Conservation (phyloP, 2,888 invertebrate genomes). For the Eilema depressum region DNA sequence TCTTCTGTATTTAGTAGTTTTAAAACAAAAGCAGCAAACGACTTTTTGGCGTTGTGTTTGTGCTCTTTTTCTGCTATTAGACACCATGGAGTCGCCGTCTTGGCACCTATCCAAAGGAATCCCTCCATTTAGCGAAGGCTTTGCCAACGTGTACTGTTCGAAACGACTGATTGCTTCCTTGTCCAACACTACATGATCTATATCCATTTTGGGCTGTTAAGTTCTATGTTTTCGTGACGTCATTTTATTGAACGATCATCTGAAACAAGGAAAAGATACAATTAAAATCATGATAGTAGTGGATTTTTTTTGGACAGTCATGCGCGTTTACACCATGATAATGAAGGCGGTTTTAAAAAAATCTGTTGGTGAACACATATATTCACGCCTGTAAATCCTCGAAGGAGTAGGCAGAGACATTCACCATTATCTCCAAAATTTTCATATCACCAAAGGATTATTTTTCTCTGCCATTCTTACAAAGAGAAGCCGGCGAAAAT, state of each 20-base stretch:
- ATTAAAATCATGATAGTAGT: conserved; percentile 26
- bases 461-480: no score
- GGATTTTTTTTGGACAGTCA: background rate
- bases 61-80: conserved; percentile 82
- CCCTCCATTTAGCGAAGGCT: conserved; percentile 82
- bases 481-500: no score
- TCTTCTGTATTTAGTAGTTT: conserved; percentile 84
- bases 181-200: conserved; percentile 83
- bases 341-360: no score
- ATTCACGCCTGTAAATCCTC: no score
- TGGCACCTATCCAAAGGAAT: conserved; percentile 86
- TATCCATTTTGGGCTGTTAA: conserved; percentile 78
- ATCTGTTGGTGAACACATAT: no score
- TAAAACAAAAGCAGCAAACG: conserved; percentile 86
- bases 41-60: conserved; percentile 84
- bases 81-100: conserved; percentile 83
- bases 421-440: no score
- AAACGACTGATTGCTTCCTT: conserved; percentile 84
- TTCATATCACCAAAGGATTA: no score
- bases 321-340: no score
- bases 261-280: conserved; percentile 74
- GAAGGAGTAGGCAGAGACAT: no score
- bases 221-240: conserved; percentile 67
- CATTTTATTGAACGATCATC: conserved; percentile 69
- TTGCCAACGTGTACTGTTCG: conserved; percentile 84